phyloP scores from a whole-genome alignment of 2,113 vertebrate species.

The Himantopus leucocephalus region DNA sequence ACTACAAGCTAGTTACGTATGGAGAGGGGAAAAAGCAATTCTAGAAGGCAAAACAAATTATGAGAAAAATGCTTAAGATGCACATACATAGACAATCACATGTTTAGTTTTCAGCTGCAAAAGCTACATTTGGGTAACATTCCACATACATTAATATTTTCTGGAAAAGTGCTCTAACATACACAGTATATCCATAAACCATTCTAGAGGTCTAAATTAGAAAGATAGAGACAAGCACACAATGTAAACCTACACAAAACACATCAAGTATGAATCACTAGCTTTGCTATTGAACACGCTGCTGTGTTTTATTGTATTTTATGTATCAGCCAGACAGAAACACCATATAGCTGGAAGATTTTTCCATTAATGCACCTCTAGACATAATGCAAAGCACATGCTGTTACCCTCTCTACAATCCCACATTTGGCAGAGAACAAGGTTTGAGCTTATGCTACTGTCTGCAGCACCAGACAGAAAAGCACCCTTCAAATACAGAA shows the following conservation, averaged over 20 bases:
- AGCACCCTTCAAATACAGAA: not conserved
- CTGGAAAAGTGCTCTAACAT: not conserved
- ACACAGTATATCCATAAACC: not conserved
- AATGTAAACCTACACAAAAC: not conserved
- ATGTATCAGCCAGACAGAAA: not conserved
- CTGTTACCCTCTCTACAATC: conserved; percentile 75
- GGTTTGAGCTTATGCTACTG: conserved; percentile 67
- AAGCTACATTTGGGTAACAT: not conserved
- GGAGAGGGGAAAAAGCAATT: not conserved
- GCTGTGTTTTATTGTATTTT: not conserved
- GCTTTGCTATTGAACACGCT: not conserved
- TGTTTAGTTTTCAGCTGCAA: not conserved
- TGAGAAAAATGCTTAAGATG: not conserved
- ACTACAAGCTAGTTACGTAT: not conserved
- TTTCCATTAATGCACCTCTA: conserved; percentile 76
- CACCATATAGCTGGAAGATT: conserved; percentile 49
- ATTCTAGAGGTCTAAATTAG: not conserved
- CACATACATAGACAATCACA: not conserved
- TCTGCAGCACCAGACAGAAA: conserved; percentile 71
- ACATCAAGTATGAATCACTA: not conserved
- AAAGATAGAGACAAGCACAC: not conserved
- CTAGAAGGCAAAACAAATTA: not conserved
- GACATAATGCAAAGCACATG: conserved; percentile 84
- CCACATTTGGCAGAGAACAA: conserved; percentile 74
- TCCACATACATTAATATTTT: not conserved